A percentile compares a stretch with the other conserved stretches of the same genome.
phyloP scores from a whole-genome alignment of 2,113 vertebrate species.

The Austrofundulus limnaeus region DNA sequence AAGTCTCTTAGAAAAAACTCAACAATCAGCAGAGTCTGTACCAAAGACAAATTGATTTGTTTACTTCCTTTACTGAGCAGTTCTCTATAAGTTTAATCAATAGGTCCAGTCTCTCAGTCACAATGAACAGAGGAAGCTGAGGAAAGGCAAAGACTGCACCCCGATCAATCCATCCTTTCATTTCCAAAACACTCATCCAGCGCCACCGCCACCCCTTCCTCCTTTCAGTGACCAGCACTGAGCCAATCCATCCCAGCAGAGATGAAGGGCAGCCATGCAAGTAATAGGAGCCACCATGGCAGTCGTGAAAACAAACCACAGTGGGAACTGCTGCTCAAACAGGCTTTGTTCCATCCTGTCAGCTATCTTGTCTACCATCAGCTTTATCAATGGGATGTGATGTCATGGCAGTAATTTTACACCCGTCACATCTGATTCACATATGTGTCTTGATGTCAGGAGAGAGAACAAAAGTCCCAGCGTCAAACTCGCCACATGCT shows the following conservation, averaged over 20 bases:
- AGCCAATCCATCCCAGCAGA: constrained; percentile 58
- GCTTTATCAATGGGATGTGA: constrained; percentile 70
- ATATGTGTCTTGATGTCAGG: constrained; percentile 58
- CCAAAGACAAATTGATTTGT: constrained; percentile 46
- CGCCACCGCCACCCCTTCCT: constrained; percentile 11
- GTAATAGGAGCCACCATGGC: constrained; percentile 62
- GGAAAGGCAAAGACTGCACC: constrained; percentile 67
- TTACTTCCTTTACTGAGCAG: constrained; percentile 45
- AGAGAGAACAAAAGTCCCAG: constrained; percentile 45
- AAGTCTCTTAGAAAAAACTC: not conserved
- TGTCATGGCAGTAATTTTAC: constrained; percentile 68
- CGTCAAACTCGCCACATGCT: constrained; percentile 54
- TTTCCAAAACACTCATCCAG: constrained; percentile 69
- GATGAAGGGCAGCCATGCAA: constrained; percentile 60
- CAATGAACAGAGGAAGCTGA: constrained; percentile 79
- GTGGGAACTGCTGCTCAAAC: constrained; percentile 69
- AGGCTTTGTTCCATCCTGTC: constrained; percentile 72
- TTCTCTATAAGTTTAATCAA: constrained; percentile 70
- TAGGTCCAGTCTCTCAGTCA: constrained; percentile 75
- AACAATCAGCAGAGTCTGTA: constrained; percentile 39
- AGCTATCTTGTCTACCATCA: constrained; percentile 71
- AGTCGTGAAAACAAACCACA: constrained; percentile 56
- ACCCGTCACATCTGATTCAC: constrained; percentile 62
- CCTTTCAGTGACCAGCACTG: constrained; percentile 64
- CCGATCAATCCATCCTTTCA: constrained; percentile 81